phyloP scores from a whole-genome alignment of 23 tunicate genomes.

The Diplosoma virens region DNA sequence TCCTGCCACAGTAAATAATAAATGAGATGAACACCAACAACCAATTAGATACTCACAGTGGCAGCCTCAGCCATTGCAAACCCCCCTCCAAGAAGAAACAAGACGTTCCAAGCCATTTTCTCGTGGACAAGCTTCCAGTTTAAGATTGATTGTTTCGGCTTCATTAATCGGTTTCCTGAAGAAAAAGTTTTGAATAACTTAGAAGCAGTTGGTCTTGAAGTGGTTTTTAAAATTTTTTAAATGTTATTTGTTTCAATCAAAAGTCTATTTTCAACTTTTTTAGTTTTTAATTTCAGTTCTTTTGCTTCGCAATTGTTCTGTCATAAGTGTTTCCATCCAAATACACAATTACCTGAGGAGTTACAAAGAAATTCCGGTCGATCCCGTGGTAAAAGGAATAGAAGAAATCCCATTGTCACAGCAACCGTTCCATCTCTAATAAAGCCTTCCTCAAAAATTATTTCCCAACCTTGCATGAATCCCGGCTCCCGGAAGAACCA shows the following conservation, averaged over 20 bases:
- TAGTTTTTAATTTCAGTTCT: too few relatives aligned
- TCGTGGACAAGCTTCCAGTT: conserved; percentile 29
- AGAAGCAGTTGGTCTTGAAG: too few relatives aligned
- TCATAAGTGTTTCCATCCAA: too few relatives aligned
- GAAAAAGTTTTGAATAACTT: too few relatives aligned
- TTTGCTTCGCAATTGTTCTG: too few relatives aligned
- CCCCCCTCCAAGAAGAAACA: conserved; percentile 49
- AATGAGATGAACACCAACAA: too few relatives aligned
- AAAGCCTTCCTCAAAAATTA: conserved; percentile 19
- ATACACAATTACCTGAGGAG: too few relatives aligned
- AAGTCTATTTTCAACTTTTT: too few relatives aligned
- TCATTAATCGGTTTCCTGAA: neutral
- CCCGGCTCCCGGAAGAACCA: conserved; percentile 76
- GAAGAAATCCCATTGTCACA: conserved; percentile 28
- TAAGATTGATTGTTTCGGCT: neutral
- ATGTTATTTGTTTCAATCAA: too few relatives aligned
- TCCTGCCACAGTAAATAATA: too few relatives aligned
- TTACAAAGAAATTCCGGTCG: conserved; percentile 25
- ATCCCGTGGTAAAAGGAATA: conserved; percentile 41
- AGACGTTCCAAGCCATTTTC: conserved; percentile 41
- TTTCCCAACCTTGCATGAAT: conserved; percentile 62
- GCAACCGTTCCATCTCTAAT: conserved; percentile 49
- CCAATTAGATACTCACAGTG: conserved; percentile 15
- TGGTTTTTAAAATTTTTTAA: too few relatives aligned
- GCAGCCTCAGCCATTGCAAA: conserved; percentile 63